Base-by-base conservation (phyloP, 1,140 invertebrate genomes). In the Propsilocerus akamusi region DNA sequence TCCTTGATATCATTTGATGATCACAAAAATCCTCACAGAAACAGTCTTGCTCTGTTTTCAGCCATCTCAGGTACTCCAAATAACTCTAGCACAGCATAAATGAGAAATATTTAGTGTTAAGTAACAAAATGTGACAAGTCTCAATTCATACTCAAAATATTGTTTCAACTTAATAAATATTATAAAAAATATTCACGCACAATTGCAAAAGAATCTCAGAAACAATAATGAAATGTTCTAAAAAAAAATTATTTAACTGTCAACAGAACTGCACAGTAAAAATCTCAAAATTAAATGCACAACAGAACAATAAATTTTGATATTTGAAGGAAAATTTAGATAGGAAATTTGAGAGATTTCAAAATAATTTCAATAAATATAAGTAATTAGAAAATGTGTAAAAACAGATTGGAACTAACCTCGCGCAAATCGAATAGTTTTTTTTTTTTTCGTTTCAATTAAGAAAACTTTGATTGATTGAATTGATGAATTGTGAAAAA, bases 31-130 rank as follows among this genome's bases (percentile, higher is more conserved):
- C 62, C 62, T 37, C 51, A 75, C 58, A 68, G 77, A 47, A 78
- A 80, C 57, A 80, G 77, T 57, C 72, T 76, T 57, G 77, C 75
- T 55, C 64, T 80, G 11, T 80, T 80, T 57, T 78, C 74, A 66
- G 75, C 73, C 46, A 78, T 81, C 50, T 79, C 75, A 62, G 78
- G 78, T 52, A 70, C 77, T 30, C 75, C 71, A 57, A 72, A 71
- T 57, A 76, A 77, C 57, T 76, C 75, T 48, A 79, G 76, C 62
- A 77, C 72, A 57, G 75, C 75, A 53, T 78, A 71, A 70, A 61
- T 54, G 17, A 14, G 11, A 12, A 47, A 47, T 30, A 11, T 30
- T 30, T n/a, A 7, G 3, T 30, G 2, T 11, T 11, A 2, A 3
- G n/a, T 17, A 4, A 20, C 34, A 41, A 41, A 41, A 20, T 20